Evolutionary conservation across 2,888 invertebrate genomes (phyloP).

Genomic region (Nephrotoma flavescens): DNA sequence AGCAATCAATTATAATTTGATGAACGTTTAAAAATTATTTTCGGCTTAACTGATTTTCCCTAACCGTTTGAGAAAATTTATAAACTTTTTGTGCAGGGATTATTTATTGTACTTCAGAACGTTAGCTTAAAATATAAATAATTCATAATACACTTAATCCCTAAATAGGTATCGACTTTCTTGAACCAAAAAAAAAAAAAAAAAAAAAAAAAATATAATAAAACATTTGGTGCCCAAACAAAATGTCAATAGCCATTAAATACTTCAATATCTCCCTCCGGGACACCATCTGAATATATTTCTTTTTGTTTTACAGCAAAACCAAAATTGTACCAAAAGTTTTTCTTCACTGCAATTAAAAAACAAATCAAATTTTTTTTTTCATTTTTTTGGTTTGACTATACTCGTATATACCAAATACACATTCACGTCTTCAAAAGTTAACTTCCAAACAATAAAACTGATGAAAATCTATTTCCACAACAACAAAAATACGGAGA

Average conservation of each 20-base stretch:
- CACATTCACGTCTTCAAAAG: neutral
- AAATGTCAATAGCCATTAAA: neutral
- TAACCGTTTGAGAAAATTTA: too few relatives aligned
- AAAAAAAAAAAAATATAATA: too few relatives aligned
- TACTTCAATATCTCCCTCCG: neutral
- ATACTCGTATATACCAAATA: neutral
- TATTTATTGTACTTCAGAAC: too few relatives aligned
- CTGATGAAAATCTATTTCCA: neutral
- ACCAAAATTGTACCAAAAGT: neutral
- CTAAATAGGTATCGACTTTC: too few relatives aligned
- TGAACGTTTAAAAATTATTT: too few relatives aligned
- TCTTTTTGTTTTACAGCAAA: neutral
- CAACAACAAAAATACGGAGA: neutral
- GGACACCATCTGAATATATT: neutral
- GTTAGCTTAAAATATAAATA: too few relatives aligned
- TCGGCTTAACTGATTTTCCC: too few relatives aligned
- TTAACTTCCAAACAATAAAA: neutral
- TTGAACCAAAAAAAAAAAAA: too few relatives aligned
- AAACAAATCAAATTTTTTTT: neutral
- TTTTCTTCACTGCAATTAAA: neutral
- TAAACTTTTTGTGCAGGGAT: too few relatives aligned
- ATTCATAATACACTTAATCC: too few relatives aligned
- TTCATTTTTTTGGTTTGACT: neutral
- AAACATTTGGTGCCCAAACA: neutral
- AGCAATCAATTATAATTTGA: too few relatives aligned